Base-by-base conservation (phyloP, 2,797 vertebrate species). In the Sebastes taczanowskii region DNA sequence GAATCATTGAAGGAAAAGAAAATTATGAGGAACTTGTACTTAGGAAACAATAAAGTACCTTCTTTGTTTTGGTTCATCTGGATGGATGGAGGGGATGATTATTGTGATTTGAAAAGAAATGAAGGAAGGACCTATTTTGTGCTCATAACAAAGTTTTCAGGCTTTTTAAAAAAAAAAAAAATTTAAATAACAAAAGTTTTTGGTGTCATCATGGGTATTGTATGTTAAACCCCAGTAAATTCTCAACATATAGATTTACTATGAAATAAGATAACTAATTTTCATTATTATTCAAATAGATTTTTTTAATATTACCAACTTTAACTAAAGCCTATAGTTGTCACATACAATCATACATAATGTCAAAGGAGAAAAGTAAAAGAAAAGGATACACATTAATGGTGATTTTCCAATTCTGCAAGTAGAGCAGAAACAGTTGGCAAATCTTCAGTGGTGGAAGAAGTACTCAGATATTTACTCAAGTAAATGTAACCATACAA, bases 1-100 rank as follows among this genome's bases (percentile, higher is more conserved):
- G 86, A 89, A 61, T 93, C 85, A 92, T 92, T 91, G 91, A 91
- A 91, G 78, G 46, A 89, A 88, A 49, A 79, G 73, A 89, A 91
- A 90, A 93, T 89, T 80, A 86, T 69, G 42, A 87, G 78, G 80
- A 88, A 89, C 89, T 89, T 89, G 72, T 74, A 90, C 73, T 80
- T 74, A 6, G 65, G 53, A 84, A 87, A 87, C 74, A 89, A 80
- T 73, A 67, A 88, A 73, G 80, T 87, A 87, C 68, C 65, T 69
- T 71, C 64, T 83, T 92, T 82, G 60, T 87, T 89, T 86, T 67
- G 84, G 23, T 62, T 81, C 78, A 79, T 90, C 42, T 85, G 66
- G 58, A 53, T 71, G 67, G 77, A 78, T 77, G 32, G 68, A 76
- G 38, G 22, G 61, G 71, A 78, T 73, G 29, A 67, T 82, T 77